phyloP scores from a whole-genome alignment of 1,140 invertebrate genomes.

The Vanessa atalanta region DNA sequence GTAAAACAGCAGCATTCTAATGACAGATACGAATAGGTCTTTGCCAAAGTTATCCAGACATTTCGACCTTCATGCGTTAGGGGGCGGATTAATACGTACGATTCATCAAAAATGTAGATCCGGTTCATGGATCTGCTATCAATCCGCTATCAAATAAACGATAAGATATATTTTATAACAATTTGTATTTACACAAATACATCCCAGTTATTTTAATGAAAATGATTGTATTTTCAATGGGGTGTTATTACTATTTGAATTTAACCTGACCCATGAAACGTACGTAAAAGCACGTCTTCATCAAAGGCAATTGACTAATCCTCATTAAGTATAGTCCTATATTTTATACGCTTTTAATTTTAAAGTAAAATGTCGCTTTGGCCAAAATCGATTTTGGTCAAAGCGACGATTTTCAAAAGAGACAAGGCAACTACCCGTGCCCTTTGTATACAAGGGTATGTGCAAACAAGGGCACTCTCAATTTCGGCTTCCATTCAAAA shows the following conservation, averaged over 20 bases:
- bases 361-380: too few species aligned
- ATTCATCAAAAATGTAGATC: background rate
- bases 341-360: too few species aligned
- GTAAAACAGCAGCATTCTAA: background rate
- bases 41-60: background rate
- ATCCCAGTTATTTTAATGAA: background rate
- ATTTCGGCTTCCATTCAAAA: too few species aligned
- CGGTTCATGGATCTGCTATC: conserved; percentile 13
- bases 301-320: too few species aligned
- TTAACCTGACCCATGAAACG: too few species aligned
- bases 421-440: too few species aligned
- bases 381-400: too few species aligned
- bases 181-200: background rate
- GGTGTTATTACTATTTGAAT: background rate
- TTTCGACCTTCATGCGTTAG: background rate
- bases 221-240: background rate
- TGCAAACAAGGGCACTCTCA: too few species aligned
- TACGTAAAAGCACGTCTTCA: too few species aligned
- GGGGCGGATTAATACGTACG: background rate
- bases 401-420: too few species aligned
- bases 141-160: background rate
- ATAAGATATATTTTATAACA: background rate
- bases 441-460: too few species aligned
- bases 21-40: background rate
- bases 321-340: too few species aligned